Base-by-base conservation (phyloP, 2,113 vertebrate genomes). In the Microcebus tavaratra region DNA sequence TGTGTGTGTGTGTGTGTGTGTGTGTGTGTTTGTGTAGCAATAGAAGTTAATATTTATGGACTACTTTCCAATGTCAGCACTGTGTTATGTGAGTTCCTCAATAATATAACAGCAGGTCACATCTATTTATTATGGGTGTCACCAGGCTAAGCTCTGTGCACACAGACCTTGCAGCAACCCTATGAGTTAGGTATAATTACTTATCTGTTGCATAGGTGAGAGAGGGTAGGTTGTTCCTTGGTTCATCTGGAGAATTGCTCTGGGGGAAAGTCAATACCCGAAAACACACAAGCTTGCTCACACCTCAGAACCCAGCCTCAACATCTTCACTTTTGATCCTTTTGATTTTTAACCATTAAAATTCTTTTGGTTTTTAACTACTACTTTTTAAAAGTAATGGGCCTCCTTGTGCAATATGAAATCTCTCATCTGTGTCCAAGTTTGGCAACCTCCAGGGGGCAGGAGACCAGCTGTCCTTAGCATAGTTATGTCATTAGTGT, bases 301-400 rank as follows among this genome's bases (percentile, higher is more conserved):
- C 3, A 59, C 17, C 13, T 81, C 57, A 20, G 42, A 79, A 92
- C 5, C 8, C 21, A 67, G 27, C 59, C 13, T 15, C 61, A 34
- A 27, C 17, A 45, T 78, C 45, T 23, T 78, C 72, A 27, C 21
- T 82, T 83, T 78, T 67, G 55, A 65, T 36, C 3, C n/a, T 93
- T 87, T 3, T 89, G 50, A 63, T 84, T 79, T 90, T 81, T 95
- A 63, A 42, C 73, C 90, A 53, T 85, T 86, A 87, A 70, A 42
- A 45, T 65, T 80, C 14, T 61, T 75, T 76, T 65, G 11, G 2
- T 59, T 89, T 90, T 90, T 65, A 84, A 55, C 3, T 68, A 79
- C 80, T 31, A 53, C 12, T 63, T 81, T 85, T 88, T 8, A 18
- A 91, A 75, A 39, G 59, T 57, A 76, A 65, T n/a, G 21, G 27